Evolutionary conservation across 2,797 vertebrate species (phyloP), one percentile per base, ranked within the genome.

Genomic region (Catostomus latipinnis): DNA sequence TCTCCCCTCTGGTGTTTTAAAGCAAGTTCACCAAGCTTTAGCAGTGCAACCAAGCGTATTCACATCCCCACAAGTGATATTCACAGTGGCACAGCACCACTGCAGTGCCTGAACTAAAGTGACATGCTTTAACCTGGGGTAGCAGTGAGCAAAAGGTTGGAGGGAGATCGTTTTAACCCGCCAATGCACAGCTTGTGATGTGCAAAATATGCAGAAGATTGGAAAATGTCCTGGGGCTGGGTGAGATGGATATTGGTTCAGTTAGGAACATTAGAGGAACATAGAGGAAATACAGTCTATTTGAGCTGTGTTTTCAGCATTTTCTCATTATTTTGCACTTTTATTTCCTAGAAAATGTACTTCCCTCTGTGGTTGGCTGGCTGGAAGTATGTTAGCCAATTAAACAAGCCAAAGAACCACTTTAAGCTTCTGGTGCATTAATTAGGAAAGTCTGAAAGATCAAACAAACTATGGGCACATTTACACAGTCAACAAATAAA

Each of bases 191-290:
- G 63, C 56, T 81, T 68, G n/a, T 6, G 18, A 65, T 62, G 60
- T 22, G 16, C 50, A 6, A 57, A 80, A 76, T 52, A 77, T 72
- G 73, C 34, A 70, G 61, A 85, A 74, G 34, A 58, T 6, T 48
- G 61, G 65, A 62, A 84, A 80, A 85, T 79, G 53, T 79, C 58
- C 65, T n/a, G 71, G 18, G 69, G 49, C 52, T 9, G 68, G 60
- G 62, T 14, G 58, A 74, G 63, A 76, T 54, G 60, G 58, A 76
- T 71, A n/a, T 53, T 1, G 11, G 65, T 70, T 72, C 52, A 57
- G 62, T 78, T 68, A 81, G 67, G 78, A 81, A 82, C 79, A 79
- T 81, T 82, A 81, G 22, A 22, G 22, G 22, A 22, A 70, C 68
- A 74, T 70, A 45, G 71, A 73, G 66, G 74, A 83, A 53, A 13